Conservation (phyloP, 2,888 invertebrate genomes). For the Cactoblastis cactorum region DNA sequence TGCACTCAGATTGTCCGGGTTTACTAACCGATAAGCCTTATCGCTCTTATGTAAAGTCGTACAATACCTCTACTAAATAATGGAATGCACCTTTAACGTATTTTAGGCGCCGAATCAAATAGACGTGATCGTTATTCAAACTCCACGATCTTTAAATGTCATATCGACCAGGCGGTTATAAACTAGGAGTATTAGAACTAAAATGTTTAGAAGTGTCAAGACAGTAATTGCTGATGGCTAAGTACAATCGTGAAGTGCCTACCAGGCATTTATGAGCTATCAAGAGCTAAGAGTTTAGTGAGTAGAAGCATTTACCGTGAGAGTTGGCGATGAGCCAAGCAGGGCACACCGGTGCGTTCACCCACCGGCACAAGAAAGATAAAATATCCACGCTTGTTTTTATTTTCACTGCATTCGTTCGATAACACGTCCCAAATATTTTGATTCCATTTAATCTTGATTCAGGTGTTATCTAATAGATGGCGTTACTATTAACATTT, state of each 20-base stretch:
- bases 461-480: constrained; percentile 2
- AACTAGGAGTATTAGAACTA: no score
- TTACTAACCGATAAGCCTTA: constrained; percentile 64
- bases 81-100: background rate
- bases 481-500: background rate
- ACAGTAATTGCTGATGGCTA: constrained; percentile 24
- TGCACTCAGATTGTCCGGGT: constrained; percentile 44
- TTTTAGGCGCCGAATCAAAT: constrained; percentile 5
- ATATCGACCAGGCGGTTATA: background rate
- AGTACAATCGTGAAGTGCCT: constrained; percentile 48
- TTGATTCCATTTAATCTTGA: constrained; percentile 1
- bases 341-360: constrained; percentile 73
- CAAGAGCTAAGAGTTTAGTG: constrained; percentile 60
- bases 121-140: background rate
- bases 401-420: constrained; percentile 36
- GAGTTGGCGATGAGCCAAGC: constrained; percentile 72
- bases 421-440: constrained; percentile 11
- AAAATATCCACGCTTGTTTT: constrained; percentile 36
- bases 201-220: no score
- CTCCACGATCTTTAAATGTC: background rate
- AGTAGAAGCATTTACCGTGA: constrained; percentile 73
- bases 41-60: constrained; percentile 41
- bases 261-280: constrained; percentile 68
- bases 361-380: constrained; percentile 52
- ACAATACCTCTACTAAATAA: constrained; percentile 30